phyloP scores from a whole-genome alignment of 2,113 vertebrate species.

The Canis aureus region DNA sequence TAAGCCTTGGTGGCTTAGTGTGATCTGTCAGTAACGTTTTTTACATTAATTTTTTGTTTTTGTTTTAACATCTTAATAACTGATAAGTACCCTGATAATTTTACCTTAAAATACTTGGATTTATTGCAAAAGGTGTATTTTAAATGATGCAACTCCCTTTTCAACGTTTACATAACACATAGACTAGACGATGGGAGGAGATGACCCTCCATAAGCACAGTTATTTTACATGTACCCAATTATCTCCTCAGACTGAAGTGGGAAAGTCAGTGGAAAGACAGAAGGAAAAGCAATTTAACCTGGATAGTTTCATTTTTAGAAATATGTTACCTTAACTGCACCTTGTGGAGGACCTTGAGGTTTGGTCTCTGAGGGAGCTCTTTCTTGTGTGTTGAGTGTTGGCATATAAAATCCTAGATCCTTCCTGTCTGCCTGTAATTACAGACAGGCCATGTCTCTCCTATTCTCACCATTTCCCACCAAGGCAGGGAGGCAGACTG shows the following conservation, averaged over 20 bases:
- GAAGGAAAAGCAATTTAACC: neutral
- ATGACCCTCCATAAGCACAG: neutral
- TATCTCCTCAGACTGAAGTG: neutral
- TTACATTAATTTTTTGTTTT: neutral
- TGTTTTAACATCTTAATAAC: neutral
- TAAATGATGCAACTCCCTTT: neutral
- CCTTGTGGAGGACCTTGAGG: neutral
- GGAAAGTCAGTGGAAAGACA: neutral
- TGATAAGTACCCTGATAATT: neutral
- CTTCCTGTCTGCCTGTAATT: neutral
- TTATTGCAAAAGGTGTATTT: neutral
- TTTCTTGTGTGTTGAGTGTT: neutral
- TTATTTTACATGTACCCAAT: neutral
- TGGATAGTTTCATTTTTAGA: constrained; percentile 2
- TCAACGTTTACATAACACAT: neutral
- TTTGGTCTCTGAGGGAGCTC: neutral
- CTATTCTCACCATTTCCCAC: neutral
- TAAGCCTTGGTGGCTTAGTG: neutral
- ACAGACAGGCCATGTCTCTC: neutral
- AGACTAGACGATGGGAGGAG: neutral
- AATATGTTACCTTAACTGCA: neutral
- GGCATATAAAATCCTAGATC: neutral
- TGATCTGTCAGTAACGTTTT: neutral
- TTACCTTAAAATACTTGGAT: neutral
- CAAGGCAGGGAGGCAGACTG: neutral